Conservation (phyloP, 2,797 vertebrate species). For the Harpagifer antarcticus region DNA sequence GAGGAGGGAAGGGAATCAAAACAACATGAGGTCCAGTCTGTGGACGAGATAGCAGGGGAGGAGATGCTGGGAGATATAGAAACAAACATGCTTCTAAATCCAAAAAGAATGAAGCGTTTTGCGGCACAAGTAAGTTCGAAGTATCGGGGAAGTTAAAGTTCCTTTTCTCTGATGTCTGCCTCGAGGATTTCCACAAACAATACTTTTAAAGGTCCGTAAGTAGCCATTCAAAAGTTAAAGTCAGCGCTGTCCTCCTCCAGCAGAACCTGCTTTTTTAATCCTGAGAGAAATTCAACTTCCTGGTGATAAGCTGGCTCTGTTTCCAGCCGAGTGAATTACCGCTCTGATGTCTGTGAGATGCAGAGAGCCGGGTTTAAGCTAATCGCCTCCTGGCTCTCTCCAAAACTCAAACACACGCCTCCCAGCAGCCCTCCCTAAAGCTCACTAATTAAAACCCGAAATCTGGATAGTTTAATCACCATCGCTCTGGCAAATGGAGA, state of each 20-base stretch:
- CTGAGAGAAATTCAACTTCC: neutral
- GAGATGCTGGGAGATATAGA: slow-evolving; percentile 28
- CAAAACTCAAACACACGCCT: neutral
- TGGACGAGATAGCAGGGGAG: slow-evolving; percentile 5
- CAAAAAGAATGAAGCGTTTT: neutral
- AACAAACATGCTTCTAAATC: slow-evolving; percentile 4
- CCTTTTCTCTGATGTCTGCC: neutral
- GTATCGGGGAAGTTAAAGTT: neutral
- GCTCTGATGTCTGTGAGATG: neutral
- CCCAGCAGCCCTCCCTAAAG: neutral
- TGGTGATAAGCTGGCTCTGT: neutral
- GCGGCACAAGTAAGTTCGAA: neutral
- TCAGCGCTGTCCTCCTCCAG: neutral
- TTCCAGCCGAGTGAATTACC: neutral
- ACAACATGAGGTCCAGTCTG: slow-evolving; percentile 17
- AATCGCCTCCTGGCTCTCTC: no score
- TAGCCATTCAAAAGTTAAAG: neutral
- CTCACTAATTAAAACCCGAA: neutral
- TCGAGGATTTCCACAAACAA: neutral
- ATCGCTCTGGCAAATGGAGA: neutral
- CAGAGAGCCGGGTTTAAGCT: neutral
- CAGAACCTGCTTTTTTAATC: neutral
- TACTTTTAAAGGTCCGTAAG: neutral
- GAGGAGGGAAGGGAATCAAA: slow-evolving; percentile 4
- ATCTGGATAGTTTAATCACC: neutral